Evolutionary conservation across 2,797 vertebrate genomes (phyloP), one percentile per base, ranked within the genome.

Genomic region (Chanos chanos): DNA sequence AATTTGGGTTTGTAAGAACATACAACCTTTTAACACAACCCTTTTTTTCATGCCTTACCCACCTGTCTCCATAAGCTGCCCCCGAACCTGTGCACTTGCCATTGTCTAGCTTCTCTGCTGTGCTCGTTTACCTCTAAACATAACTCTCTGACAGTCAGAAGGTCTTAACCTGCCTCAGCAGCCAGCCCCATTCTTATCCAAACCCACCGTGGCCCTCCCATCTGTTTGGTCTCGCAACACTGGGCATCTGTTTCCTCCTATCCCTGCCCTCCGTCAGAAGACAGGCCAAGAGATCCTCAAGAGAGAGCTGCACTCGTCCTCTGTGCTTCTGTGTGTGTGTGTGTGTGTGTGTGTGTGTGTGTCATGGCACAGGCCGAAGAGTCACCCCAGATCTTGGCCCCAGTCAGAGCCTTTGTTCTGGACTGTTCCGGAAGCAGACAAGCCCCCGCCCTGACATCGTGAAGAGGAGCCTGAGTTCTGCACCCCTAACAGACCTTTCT

Each of bases 251-350:
- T 81, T 88, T 74, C 70, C 72, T 64, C 79, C 85, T 85, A 87
- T 87, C 87, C 88, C 89, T 81, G 81, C 82, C 79, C 73, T 77
- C 72, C 50, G 81, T 91, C 81, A 88, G 86, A 89, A 85, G 88
- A 87, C 72, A 80, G 80, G 88, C 90, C 89, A 90, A 85, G 90
- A 83, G 81, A 83, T 77, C 79, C 84, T 84, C 77, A 63, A 61
- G 79, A 84, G 86, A 79, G 76, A 71, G 70, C 64, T n/a, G 72
- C 68, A 75, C 71, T 85, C 8, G 9, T 34, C 58, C 47, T n/a
- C 39, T 68, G 58, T 39, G 34, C 31, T 37, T 8, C 1, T 22
- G 39, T 40, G 40, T 37, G 50, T 15, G 50, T 27, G 59, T 54
- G 30, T 39, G 24, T 12, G 8, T 54, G 13, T 27, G 30, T 60